phyloP scores from a whole-genome alignment of 1,140 invertebrate species.

The Cardiocondyla obscurior region DNA sequence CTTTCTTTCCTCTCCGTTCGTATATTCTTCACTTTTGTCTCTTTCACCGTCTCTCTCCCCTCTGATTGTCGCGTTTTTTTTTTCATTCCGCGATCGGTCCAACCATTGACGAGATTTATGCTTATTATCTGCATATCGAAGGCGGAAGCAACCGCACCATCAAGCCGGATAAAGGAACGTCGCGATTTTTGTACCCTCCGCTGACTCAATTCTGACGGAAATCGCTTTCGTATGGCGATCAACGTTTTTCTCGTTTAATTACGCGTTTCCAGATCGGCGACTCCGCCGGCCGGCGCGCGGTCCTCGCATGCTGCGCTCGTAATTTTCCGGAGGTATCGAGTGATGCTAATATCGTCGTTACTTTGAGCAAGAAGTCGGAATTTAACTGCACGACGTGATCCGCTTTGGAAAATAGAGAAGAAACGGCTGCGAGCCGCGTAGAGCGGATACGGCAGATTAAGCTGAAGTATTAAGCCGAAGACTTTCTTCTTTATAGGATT shows the following conservation, averaged over 20 bases:
- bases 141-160: not conserved
- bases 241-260: constrained; percentile 40
- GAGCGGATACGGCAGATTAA: not conserved
- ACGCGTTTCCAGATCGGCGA: constrained; percentile 4
- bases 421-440: not conserved
- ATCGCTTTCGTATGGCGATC: constrained; percentile 13
- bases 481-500: not conserved
- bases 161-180: not conserved
- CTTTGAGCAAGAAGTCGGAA: not conserved
- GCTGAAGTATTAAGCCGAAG: not conserved
- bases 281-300: not conserved
- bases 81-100: not conserved
- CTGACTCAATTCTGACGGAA: not conserved
- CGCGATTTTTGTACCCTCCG: not conserved
- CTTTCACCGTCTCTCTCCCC: not conserved
- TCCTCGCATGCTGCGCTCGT: not conserved
- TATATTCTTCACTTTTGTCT: constrained; percentile 19
- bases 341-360: constrained; percentile 13
- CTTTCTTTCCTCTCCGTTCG: not conserved
- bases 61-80: not conserved
- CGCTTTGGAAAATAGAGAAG: not conserved
- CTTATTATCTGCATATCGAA: constrained; percentile 46
- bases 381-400: not conserved
- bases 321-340: constrained; percentile 5
- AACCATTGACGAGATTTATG: constrained; percentile 64